A percentile compares a stretch with the other conserved stretches of the same genome.
Evolutionary conservation across 2,113 vertebrate genomes (phyloP).

Genomic region (Strix aluco): DNA sequence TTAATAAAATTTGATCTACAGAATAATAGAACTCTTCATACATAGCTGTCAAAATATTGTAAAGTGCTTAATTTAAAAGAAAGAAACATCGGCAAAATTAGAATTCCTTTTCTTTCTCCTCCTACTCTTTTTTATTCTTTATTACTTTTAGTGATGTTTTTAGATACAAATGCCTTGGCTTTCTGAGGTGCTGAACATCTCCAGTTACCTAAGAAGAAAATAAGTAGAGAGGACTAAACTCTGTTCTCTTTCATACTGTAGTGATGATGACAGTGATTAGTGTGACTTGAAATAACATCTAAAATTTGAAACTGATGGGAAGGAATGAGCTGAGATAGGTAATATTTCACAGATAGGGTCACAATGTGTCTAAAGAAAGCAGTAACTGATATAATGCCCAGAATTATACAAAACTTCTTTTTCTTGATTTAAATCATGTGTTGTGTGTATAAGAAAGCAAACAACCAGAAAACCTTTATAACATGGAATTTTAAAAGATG

Average conservation of each 20-base stretch:
- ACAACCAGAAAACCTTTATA: background rate
- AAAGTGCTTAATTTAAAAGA: background rate
- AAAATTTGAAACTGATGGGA: background rate
- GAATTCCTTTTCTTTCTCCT: background rate
- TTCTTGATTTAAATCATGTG: background rate
- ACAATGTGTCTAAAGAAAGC: background rate
- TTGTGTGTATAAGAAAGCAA: background rate
- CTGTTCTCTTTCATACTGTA: background rate
- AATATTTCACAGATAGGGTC: background rate
- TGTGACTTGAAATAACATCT: background rate
- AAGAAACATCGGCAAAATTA: background rate
- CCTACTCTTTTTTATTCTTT: conserved; percentile 15
- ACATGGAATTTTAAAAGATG: background rate
- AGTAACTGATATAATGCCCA: background rate
- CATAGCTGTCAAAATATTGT: conserved; percentile 26
- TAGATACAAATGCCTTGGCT: background rate
- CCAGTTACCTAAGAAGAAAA: background rate
- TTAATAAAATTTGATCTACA: background rate
- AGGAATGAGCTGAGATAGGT: background rate
- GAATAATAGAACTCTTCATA: background rate
- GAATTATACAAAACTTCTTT: background rate
- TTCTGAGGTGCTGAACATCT: background rate
- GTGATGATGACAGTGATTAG: background rate
- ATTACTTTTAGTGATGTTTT: background rate
- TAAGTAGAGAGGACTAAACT: background rate